phyloP scores from a whole-genome alignment of 2,797 vertebrate species.

The Phataginus tetradactyla region DNA sequence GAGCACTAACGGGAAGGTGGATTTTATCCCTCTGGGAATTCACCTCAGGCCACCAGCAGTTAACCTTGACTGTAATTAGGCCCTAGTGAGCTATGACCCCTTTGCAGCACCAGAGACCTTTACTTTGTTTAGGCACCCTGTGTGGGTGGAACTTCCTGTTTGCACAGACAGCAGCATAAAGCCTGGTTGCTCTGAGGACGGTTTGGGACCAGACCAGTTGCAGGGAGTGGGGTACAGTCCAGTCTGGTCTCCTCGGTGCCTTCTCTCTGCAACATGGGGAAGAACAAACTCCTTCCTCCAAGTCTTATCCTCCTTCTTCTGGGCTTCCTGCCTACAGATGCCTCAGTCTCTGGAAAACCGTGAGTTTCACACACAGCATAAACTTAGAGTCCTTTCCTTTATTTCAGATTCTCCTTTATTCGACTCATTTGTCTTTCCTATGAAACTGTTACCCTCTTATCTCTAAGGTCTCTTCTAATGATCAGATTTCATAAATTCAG shows the following conservation, averaged over 20 bases:
- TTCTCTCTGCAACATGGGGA: slow-evolving; percentile 68
- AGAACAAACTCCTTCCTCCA: background rate
- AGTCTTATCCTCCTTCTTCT: slow-evolving; percentile 44
- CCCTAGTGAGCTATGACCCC: slow-evolving; percentile 58
- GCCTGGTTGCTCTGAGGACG: background rate
- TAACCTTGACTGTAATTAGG: slow-evolving; percentile 58
- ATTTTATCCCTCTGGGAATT: slow-evolving; percentile 66
- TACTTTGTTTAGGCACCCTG: slow-evolving; percentile 70
- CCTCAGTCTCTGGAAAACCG: slow-evolving; percentile 53
- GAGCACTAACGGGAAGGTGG: slow-evolving; percentile 16
- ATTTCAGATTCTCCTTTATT: background rate
- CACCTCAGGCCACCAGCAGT: slow-evolving; percentile 23
- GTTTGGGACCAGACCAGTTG: background rate
- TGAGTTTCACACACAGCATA: slow-evolving; percentile 55
- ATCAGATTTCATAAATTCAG: background rate
- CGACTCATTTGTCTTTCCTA: background rate
- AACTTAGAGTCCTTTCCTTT: background rate
- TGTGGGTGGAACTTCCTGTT: slow-evolving; percentile 77
- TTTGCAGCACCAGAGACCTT: slow-evolving; percentile 56
- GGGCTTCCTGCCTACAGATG: slow-evolving; percentile 25
- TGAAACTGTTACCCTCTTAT: background rate
- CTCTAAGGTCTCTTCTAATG: background rate
- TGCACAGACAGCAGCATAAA: slow-evolving; percentile 63
- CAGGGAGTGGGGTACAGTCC: background rate
- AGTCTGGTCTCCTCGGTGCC: background rate